Percentiles rank a stretch among this genome's conserved stretches.
phyloP scores from a whole-genome alignment of 2,797 vertebrate genomes.

The Sebastes melanostomus region DNA sequence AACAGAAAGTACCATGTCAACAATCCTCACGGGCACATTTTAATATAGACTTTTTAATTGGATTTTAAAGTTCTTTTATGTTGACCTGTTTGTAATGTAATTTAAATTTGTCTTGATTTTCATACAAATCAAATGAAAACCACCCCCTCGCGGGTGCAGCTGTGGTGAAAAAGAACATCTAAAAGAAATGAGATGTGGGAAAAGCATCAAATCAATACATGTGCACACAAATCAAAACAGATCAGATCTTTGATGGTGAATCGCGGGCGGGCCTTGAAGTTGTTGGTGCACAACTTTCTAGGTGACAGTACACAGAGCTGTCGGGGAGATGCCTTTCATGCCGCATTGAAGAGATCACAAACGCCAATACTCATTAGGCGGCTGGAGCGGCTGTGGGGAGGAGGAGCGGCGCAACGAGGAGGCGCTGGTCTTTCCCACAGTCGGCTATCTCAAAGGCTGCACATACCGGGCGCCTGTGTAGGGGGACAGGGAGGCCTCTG shows the following conservation, averaged over 20 bases:
- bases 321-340: constrained; percentile 56
- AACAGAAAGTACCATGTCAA: not conserved
- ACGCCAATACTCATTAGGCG: constrained; percentile 66
- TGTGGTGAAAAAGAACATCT: not conserved
- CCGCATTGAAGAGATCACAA: constrained; percentile 60
- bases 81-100: not conserved
- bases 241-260: not conserved
- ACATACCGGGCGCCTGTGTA: constrained; percentile 48
- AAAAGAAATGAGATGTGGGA: not conserved
- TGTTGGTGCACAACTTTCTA: not conserved
- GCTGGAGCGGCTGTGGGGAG: constrained; percentile 6
- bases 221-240: not conserved
- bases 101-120: not conserved
- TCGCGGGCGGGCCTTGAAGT: not conserved
- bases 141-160: too few species aligned
- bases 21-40: not conserved
- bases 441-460: constrained; percentile 70
- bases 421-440: constrained; percentile 67
- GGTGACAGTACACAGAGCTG: constrained; percentile 55
- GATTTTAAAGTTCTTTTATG: not conserved
- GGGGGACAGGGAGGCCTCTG: constrained; percentile 74
- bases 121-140: not conserved
- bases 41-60: not conserved
- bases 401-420: constrained; percentile 14
- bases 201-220: not conserved